A percentile compares a stretch with the other conserved stretches of the same genome.
phyloP scores from a whole-genome alignment of 1,140 invertebrate genomes.

The Diorhabda carinulata region DNA sequence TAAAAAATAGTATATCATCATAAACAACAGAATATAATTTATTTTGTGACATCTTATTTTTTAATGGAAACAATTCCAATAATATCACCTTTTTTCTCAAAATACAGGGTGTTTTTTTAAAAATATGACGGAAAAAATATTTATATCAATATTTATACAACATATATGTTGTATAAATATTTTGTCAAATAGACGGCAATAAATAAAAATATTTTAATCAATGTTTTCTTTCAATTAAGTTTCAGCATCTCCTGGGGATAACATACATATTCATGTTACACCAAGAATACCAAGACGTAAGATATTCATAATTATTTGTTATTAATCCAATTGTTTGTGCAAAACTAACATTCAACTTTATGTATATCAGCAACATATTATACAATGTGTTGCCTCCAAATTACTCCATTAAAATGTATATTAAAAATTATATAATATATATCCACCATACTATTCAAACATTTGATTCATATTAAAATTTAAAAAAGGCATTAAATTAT shows the following conservation, averaged over 20 bases:
- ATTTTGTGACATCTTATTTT: no score
- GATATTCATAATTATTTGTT: constrained; percentile 26
- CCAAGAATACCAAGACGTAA: constrained; percentile 47
- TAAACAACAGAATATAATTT: no score
- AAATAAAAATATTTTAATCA: no score
- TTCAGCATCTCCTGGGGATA: constrained; percentile 47
- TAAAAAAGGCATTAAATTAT: not conserved
- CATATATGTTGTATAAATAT: no score
- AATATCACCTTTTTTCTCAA: no score
- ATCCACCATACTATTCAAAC: not conserved
- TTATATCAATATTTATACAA: no score
- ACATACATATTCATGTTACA: constrained; percentile 48
- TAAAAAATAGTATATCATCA: no score
- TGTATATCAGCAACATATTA: not conserved
- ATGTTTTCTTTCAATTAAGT: constrained; percentile 42
- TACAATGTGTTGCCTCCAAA: not conserved
- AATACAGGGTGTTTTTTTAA: no score
- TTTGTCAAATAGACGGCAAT: no score
- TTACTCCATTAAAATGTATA: not conserved
- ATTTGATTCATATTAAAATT: not conserved
- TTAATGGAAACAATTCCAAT: no score
- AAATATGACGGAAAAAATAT: no score
- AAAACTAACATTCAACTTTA: not conserved
- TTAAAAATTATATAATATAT: not conserved
- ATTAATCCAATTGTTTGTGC: not conserved